These are phyloP conservation scores for Lasioglossum baleicum DNA, from an alignment of 1,140 invertebrate species.

Conservation along the genomic window DNA sequence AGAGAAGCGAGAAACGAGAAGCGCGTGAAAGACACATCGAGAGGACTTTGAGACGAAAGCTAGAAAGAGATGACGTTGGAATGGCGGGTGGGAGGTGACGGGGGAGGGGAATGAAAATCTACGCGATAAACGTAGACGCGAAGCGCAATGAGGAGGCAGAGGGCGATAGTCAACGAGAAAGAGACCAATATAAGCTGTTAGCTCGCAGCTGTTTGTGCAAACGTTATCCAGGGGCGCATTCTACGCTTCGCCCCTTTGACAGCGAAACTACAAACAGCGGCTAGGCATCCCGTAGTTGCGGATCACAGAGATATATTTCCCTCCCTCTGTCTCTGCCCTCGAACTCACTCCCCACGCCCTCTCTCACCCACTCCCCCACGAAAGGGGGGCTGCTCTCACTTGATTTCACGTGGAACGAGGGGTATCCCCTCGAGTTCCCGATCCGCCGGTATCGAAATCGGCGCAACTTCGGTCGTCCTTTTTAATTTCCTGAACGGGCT, in stretches of 20 bases:
- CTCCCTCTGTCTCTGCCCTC: constrained; percentile 4
- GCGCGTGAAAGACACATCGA: not conserved
- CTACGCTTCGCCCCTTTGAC: constrained; percentile 57
- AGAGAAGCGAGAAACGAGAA: not conserved
- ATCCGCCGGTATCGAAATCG: constrained; percentile 38
- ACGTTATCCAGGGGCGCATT: constrained; percentile 55
- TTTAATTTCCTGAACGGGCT: constrained; percentile 44
- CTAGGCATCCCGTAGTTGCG: constrained; percentile 31
- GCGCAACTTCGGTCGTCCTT: constrained; percentile 24
- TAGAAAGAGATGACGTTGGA: not conserved
- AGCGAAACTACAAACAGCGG: constrained; percentile 56
- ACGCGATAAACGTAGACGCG: not conserved
- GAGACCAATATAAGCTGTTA: constrained; percentile 62
- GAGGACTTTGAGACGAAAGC: not conserved
- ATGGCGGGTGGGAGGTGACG: too few species aligned
- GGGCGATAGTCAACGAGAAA: constrained; percentile 36
- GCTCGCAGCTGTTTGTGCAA: constrained; percentile 63
- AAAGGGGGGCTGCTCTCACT: not conserved
- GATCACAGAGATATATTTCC: constrained; percentile 52
- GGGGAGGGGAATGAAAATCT: constrained; percentile 6
- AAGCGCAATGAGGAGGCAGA: not conserved
- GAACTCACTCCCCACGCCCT: too few species aligned
- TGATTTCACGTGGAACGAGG: not conserved
- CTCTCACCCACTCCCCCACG: not conserved
- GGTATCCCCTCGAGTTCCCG: not conserved